Percentiles rank a stretch among this genome's conserved stretches.
Evolutionary conservation across 2,888 invertebrate species (phyloP).

Genomic region (Crepidodera aurea): DNA sequence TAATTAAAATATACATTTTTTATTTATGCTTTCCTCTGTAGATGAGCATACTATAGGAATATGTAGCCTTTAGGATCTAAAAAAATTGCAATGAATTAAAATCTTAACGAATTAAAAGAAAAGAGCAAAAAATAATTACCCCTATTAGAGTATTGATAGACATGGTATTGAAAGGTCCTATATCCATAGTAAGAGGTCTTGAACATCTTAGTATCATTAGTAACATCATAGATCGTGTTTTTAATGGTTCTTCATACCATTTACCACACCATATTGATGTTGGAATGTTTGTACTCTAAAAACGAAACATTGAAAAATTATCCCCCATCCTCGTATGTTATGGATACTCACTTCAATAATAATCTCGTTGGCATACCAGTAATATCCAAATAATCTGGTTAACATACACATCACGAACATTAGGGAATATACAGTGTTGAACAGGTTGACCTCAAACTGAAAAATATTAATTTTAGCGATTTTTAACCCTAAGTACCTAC

Average conservation of each 20-base stretch:
- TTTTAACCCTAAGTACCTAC: too few relatives aligned
- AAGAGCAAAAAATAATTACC: constrained; percentile 16
- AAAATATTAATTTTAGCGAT: constrained; percentile 4
- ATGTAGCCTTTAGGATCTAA: constrained; percentile 17
- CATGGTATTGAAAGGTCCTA: constrained; percentile 36
- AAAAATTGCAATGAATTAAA: too few relatives aligned
- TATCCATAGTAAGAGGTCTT: constrained; percentile 28
- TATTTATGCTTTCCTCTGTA: constrained; percentile 12
- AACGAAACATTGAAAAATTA: constrained; percentile 1
- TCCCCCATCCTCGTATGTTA: too few relatives aligned
- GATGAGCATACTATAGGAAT: constrained; percentile 18
- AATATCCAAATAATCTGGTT: constrained; percentile 41
- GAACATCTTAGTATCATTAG: constrained; percentile 33
- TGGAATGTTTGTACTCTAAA: constrained; percentile 33
- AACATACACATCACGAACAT: constrained; percentile 41
- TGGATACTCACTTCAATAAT: constrained; percentile 36
- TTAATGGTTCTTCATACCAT: constrained; percentile 34
- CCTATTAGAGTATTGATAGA: constrained; percentile 31
- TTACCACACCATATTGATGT: constrained; percentile 28
- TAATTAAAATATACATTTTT: not conserved
- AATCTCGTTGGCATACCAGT: constrained; percentile 44
- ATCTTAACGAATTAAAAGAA: not conserved
- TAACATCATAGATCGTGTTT: constrained; percentile 31
- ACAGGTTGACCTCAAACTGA: constrained; percentile 27
- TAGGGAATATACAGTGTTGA: constrained; percentile 31